Conservation (phyloP, 2,113 vertebrate species). For the Anhinga rufa region DNA sequence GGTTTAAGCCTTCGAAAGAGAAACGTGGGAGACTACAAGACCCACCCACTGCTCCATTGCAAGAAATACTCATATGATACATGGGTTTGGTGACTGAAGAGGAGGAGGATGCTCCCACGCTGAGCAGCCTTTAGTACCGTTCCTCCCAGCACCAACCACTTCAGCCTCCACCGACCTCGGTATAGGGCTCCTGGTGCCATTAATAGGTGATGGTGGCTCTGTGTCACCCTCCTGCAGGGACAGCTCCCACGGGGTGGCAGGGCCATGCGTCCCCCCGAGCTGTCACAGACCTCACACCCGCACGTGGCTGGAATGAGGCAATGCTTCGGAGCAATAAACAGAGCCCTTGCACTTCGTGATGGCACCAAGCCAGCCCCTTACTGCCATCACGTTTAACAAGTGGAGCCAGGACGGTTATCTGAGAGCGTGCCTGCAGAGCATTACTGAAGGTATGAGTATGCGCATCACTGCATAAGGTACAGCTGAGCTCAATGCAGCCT, state of each 20-base stretch:
- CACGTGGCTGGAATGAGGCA: rapidly evolving
- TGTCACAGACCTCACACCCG: rapidly evolving
- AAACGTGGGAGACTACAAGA: not conserved
- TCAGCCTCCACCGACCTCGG: not conserved
- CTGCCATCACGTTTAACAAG: too few species aligned
- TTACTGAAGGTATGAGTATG: rapidly evolving
- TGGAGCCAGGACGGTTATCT: not conserved
- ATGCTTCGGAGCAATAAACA: not conserved
- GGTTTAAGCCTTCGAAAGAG: not conserved
- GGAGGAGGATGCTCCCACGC: not conserved
- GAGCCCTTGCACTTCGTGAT: not conserved
- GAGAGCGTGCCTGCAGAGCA: not conserved
- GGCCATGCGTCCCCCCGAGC: not conserved
- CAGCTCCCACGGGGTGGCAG: not conserved
- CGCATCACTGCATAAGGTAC: rapidly evolving
- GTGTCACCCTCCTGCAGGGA: not conserved
- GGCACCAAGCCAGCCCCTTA: not conserved
- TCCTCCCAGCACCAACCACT: not conserved
- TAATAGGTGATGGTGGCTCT: not conserved
- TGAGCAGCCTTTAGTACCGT: not conserved
- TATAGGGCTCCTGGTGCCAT: rapidly evolving
- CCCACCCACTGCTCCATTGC: not conserved
- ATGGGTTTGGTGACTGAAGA: not conserved
- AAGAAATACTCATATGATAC: rapidly evolving
- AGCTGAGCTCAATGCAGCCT: not conserved